Base-by-base conservation (phyloP, 1,140 invertebrate genomes). In the Drosophila gunungcola region DNA sequence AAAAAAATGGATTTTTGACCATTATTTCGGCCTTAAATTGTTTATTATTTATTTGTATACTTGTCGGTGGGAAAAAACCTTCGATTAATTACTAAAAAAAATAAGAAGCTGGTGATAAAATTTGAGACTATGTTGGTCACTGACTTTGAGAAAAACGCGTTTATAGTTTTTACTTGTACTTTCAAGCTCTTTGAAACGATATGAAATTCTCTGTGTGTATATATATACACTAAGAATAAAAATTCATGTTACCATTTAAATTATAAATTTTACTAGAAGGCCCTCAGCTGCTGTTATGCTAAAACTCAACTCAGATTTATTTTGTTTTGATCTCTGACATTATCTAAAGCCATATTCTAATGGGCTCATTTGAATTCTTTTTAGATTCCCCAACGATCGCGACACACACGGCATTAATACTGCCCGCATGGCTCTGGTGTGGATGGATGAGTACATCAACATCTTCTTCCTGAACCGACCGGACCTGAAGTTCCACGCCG, bases 381-480 rank as follows among this genome's bases (percentile, higher is more conserved):
- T 3, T 29, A 92, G 92, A 78, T 92, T 99, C 92, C 97, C 97
- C 43, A 95, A 97, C 53, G 94, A 95, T 82, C 94, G 97, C 90
- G 98, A 98, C 91, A 98, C 97, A 2, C 97, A 98, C 93, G 97
- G 97, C 45, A 97, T 98, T 45, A 99, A 99, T 93, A 98, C 97
- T 1, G 97, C 96, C 7, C 94, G 98, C 60, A 94, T 98, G 90
- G 98, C 97, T 1, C 95, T 98, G 86, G 98, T 99, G 3, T 99
- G 98, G 98, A 99, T 99, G 98, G 98, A 99, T 91, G 96, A 97
- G 49, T 98, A 98, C 84, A 96, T 96, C 46, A 94, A 97, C 79
- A 94, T 98, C 48, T 98, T 98, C 93, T 98, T 97, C 81, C 90
- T 96, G 62, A 95, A 97, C 92, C 93, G 97, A 21, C 95, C 95